phyloP scores from a whole-genome alignment of 2,888 invertebrate species.

The Caradrina kadenii region DNA sequence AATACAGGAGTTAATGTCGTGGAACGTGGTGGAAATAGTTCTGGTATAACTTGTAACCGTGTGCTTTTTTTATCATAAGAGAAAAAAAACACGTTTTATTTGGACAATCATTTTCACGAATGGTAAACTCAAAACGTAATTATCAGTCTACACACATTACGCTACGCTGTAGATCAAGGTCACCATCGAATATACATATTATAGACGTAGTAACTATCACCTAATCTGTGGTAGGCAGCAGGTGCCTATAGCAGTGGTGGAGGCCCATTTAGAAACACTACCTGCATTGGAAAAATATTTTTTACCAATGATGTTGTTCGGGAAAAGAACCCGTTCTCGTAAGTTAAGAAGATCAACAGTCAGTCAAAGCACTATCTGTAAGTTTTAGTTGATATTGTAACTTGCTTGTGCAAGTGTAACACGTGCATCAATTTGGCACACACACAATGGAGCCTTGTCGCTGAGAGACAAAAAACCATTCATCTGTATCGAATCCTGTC shows the following conservation, averaged over 20 bases:
- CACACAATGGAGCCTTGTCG: slow-evolving; percentile 1
- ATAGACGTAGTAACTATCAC: not conserved
- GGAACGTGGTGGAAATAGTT: slow-evolving; percentile 5
- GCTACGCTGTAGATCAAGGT: slow-evolving; percentile 26
- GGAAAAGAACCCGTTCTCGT: not conserved
- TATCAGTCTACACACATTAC: slow-evolving; percentile 4
- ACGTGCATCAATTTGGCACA: not conserved
- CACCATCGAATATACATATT: slow-evolving; percentile 12
- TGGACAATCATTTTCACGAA: not conserved
- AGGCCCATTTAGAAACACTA: not conserved
- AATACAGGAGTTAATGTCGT: slow-evolving; percentile 19
- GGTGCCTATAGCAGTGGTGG: no score
- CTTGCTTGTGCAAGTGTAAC: not conserved
- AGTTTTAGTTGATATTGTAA: not conserved
- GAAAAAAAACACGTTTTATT: slow-evolving; percentile 1
- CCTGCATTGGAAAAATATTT: not conserved
- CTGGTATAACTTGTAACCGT: not conserved
- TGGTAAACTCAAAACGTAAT: not conserved
- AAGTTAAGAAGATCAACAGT: not conserved
- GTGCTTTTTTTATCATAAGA: not conserved
- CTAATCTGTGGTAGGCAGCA: not conserved
- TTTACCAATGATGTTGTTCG: not conserved
- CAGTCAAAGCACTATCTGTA: not conserved
- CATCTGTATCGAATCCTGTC: slow-evolving; percentile 8
- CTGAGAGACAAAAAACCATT: slow-evolving; percentile 17